Evolutionary conservation across 2,888 invertebrate species (phyloP).

Genomic region (Anoncus sp.): DNA sequence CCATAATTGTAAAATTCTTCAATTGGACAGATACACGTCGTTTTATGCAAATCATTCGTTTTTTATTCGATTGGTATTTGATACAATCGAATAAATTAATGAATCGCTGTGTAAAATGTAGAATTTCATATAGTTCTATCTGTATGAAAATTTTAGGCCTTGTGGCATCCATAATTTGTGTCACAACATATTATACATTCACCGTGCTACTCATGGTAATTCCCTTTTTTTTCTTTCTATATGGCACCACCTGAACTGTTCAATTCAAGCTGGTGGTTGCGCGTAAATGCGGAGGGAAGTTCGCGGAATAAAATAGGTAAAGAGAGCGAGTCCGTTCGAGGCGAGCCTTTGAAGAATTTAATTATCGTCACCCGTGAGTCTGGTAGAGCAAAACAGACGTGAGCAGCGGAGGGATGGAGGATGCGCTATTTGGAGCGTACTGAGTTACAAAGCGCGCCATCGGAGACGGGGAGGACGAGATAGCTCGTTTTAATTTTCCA

Average conservation of each 20-base stretch:
- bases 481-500: constrained; percentile 15
- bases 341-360: constrained; percentile 56
- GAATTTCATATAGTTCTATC: neutral
- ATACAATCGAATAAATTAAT: neutral
- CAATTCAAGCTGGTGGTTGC: constrained; percentile 2
- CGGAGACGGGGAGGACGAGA: constrained; percentile 26
- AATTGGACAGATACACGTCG: neutral
- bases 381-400: constrained; percentile 30
- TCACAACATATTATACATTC: constrained; percentile 1
- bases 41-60: neutral
- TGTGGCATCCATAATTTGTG: neutral
- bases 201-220: neutral
- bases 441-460: constrained; percentile 54
- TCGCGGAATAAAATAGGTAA: constrained; percentile 27
- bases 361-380: constrained; percentile 49
- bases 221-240: constrained; percentile 3
- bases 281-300: constrained; percentile 2
- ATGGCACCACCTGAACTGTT: neutral
- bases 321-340: constrained; percentile 15
- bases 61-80: neutral
- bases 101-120: neutral
- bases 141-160: neutral
- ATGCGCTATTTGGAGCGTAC: constrained; percentile 49
- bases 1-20: too few relatives aligned
- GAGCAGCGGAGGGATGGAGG: constrained; percentile 24